phyloP scores from a whole-genome alignment of 2,113 vertebrate genomes.

The Ceuthmochares aereus region DNA sequence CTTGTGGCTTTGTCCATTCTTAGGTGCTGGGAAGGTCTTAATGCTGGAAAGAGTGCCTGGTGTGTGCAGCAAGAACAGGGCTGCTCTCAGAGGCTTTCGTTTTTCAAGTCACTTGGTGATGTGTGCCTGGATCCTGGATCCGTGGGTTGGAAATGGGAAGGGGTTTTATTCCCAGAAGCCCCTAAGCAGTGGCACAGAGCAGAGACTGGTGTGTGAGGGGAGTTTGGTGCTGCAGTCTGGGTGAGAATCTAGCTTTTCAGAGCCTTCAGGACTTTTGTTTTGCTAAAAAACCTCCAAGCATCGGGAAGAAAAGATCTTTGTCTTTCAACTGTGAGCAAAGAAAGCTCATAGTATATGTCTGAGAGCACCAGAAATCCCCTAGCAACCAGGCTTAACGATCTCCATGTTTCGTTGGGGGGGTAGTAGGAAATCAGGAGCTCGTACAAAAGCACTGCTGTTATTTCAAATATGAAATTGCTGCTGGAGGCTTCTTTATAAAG shows the following conservation, averaged over 20 bases:
- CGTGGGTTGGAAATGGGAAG: background rate
- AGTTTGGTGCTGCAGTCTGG: background rate
- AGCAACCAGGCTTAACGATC: constrained; percentile 49
- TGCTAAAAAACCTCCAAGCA: constrained; percentile 21
- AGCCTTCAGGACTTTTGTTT: background rate
- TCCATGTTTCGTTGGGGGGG: background rate
- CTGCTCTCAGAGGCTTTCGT: background rate
- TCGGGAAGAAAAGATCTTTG: constrained; percentile 61
- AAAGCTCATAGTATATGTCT: constrained; percentile 28
- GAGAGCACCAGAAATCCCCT: constrained; percentile 50
- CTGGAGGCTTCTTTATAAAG: constrained; percentile 21
- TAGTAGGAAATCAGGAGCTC: constrained; percentile 14
- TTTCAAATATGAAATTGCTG: constrained; percentile 12
- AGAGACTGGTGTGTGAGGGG: background rate
- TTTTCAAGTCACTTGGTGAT: background rate
- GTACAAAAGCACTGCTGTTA: constrained; percentile 44
- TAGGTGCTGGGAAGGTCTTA: background rate
- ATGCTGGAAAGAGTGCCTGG: background rate
- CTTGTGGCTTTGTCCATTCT: background rate
- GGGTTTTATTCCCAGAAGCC: background rate
- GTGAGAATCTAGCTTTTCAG: background rate
- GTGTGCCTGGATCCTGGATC: background rate
- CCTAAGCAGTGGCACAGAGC: background rate
- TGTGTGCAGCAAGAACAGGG: background rate
- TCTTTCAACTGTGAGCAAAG: constrained; percentile 25